Evolutionary conservation across 2,888 invertebrate genomes (phyloP).

Genomic region (Euproctis similis): DNA sequence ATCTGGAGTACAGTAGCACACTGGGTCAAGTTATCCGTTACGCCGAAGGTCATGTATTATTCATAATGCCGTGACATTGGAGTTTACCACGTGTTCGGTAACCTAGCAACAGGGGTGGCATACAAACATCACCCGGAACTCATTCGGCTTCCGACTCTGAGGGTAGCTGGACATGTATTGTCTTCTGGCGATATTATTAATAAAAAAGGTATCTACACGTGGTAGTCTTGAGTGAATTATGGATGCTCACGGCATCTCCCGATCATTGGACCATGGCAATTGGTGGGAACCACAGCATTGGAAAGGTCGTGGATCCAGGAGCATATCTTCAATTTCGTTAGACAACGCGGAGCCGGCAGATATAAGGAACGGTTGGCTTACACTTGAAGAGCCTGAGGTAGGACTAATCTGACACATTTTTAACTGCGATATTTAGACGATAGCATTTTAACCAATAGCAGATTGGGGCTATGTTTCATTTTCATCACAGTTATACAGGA

Average conservation of each 20-base stretch:
- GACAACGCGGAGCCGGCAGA: constrained; percentile 47
- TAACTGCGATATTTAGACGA: too few relatives aligned
- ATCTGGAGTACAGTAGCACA: constrained; percentile 11
- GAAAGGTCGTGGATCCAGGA: constrained; percentile 34
- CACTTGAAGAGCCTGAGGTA: constrained; percentile 49
- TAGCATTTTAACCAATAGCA: too few relatives aligned
- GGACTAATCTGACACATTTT: too few relatives aligned
- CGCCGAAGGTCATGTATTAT: constrained; percentile 45
- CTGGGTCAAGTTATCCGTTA: constrained; percentile 47
- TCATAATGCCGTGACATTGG: constrained; percentile 56
- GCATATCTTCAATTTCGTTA: constrained; percentile 46
- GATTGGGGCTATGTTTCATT: too few relatives aligned
- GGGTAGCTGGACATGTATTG: constrained; percentile 14
- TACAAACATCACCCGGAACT: constrained; percentile 44
- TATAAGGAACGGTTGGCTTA: constrained; percentile 64
- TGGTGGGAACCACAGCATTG: constrained; percentile 63
- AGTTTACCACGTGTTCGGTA: constrained; percentile 46
- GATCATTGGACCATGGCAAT: constrained; percentile 49
- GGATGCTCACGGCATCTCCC: constrained; percentile 43
- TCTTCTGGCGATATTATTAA: background rate
- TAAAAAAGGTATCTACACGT: background rate
- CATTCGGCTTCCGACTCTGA: constrained; percentile 36
- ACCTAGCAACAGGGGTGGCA: constrained; percentile 39
- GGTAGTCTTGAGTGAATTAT: constrained; percentile 20
- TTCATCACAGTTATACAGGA: too few relatives aligned